These are phyloP conservation scores for Parauchenoglanis punctatus DNA, from an alignment of 2,797 vertebrate genomes.

Conservation along the genomic window DNA sequence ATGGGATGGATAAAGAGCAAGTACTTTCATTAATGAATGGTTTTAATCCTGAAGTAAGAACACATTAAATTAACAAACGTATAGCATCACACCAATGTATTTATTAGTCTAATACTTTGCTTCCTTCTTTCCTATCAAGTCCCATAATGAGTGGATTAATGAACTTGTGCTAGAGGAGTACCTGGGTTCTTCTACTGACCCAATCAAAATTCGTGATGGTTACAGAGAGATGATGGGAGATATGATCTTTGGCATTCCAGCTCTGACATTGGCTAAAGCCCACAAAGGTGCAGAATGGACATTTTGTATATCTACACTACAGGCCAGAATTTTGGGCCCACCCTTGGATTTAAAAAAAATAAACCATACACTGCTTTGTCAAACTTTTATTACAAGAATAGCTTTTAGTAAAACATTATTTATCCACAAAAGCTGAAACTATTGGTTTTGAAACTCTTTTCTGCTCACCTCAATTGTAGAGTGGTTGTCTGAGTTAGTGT, in stretches of 20 bases:
- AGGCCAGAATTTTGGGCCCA: no score
- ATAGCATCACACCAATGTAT: neutral
- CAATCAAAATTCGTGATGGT: constrained; percentile 70
- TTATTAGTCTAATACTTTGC: constrained; percentile 23
- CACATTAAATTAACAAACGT: neutral
- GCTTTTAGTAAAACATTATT: no score
- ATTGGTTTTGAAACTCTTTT: no score
- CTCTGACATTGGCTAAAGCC: constrained; percentile 68
- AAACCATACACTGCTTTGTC: no score
- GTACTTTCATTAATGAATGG: constrained; percentile 16
- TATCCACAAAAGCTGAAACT: no score
- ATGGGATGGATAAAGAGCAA: constrained; percentile 68
- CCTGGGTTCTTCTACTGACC: constrained; percentile 65
- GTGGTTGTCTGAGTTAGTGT: no score
- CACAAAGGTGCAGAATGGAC: constrained; percentile 79
- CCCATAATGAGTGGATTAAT: constrained; percentile 36
- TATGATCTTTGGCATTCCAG: constrained; percentile 68
- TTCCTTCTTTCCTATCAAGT: constrained; percentile 47
- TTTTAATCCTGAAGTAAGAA: constrained; percentile 64
- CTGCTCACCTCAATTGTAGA: no score
- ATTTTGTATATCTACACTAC: neutral
- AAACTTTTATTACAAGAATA: no score
- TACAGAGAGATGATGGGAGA: constrained; percentile 76
- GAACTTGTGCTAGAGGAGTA: constrained; percentile 72
- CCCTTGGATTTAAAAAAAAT: no score